Percentiles rank a stretch among this genome's conserved stretches.
Evolutionary conservation across 1,140 invertebrate species (phyloP).

Genomic region (Megalonaias nervosa): DNA sequence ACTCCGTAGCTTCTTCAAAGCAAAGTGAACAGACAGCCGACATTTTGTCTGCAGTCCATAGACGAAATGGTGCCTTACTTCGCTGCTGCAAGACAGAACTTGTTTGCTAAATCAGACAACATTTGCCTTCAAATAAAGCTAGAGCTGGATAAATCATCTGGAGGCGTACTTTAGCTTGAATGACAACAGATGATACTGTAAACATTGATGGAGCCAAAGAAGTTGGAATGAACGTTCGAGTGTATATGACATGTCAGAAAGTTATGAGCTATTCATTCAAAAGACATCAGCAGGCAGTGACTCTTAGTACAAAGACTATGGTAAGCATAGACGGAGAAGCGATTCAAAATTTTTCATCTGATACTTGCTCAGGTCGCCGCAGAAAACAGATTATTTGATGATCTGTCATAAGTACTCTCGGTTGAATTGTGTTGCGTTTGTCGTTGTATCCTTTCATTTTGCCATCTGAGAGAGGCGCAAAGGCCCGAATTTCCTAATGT

Average conservation of each 20-base stretch:
- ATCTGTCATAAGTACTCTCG: too few relatives aligned
- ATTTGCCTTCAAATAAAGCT: constrained; percentile 33
- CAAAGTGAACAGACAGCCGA: constrained; percentile 56
- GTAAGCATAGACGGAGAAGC: constrained; percentile 1
- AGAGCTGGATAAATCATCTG: constrained; percentile 15
- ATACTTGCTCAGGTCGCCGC: constrained; percentile 1
- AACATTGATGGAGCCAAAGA: constrained; percentile 15
- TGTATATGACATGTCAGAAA: background rate
- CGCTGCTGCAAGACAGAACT: constrained; percentile 56
- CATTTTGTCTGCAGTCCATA: constrained; percentile 37
- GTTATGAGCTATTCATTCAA: constrained; percentile 6
- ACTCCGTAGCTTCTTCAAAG: constrained; percentile 42
- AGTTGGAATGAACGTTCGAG: background rate
- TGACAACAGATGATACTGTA: background rate
- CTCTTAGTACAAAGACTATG: constrained; percentile 13
- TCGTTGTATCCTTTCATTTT: too few relatives aligned
- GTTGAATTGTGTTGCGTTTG: too few relatives aligned
- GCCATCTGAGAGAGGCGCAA: too few relatives aligned
- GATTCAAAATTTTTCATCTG: constrained; percentile 3
- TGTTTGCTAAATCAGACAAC: constrained; percentile 27
- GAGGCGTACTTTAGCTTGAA: constrained; percentile 15
- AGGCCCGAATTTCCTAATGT: too few relatives aligned
- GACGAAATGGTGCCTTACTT: constrained; percentile 69
- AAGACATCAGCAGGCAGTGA: constrained; percentile 12
- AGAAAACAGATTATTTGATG: background rate